Conservation (phyloP, 1,140 invertebrate genomes). For the Camponotus vicinus region DNA sequence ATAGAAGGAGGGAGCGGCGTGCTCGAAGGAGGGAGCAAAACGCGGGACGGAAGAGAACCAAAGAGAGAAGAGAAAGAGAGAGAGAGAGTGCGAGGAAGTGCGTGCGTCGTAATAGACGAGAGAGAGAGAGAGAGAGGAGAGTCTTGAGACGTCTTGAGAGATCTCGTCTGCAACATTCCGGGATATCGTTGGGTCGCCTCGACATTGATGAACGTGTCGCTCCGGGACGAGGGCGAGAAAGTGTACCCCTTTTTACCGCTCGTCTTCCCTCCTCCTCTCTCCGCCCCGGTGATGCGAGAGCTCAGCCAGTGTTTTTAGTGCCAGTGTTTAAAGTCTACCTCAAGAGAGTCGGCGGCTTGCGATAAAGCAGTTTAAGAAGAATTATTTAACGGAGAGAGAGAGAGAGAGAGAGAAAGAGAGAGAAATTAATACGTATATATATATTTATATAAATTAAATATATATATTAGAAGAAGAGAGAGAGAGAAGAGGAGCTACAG, state of each 20-base stretch:
- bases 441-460: slow-evolving; percentile 63
- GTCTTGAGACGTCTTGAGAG: background rate
- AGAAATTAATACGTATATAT: slow-evolving; percentile 63
- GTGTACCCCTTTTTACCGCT: slow-evolving; percentile 59
- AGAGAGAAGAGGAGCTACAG: background rate
- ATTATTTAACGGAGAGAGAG: slow-evolving; percentile 51
- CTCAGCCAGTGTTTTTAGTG: slow-evolving; percentile 77
- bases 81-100: slow-evolving; percentile 41
- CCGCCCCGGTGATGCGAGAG: slow-evolving; percentile 54
- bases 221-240: slow-evolving; percentile 48
- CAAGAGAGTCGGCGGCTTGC: slow-evolving; percentile 71
- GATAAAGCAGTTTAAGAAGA: slow-evolving; percentile 63
- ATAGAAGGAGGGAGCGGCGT: slow-evolving; percentile 46
- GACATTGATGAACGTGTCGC: slow-evolving; percentile 48
- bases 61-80: background rate
- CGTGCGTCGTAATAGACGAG: slow-evolving; percentile 42
- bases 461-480: slow-evolving; percentile 38
- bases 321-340: slow-evolving; percentile 81
- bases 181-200: slow-evolving; percentile 62
- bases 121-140: background rate
- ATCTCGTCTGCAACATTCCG: background rate
- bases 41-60: slow-evolving; percentile 51
- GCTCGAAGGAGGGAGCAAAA: slow-evolving; percentile 51
- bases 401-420: slow-evolving; percentile 32
- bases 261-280: slow-evolving; percentile 62